Evolutionary conservation across 2,797 vertebrate species (phyloP).

Genomic region (Centroberyx gerrardi): DNA sequence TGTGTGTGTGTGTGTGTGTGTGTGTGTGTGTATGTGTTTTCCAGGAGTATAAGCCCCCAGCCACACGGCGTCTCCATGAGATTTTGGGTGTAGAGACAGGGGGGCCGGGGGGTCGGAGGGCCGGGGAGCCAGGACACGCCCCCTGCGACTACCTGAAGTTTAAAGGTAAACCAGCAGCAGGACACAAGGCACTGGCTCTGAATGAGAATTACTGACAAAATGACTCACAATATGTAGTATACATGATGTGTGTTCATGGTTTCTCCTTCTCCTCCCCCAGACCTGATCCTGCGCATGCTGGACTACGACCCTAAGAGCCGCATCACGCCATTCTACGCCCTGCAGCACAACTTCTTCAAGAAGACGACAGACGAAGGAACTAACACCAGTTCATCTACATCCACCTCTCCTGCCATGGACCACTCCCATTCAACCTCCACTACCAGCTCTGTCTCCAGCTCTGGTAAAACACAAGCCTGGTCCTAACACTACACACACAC

Average conservation of each 20-base stretch:
- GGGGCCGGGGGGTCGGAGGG: slow-evolving; percentile 92
- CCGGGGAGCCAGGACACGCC: slow-evolving; percentile 95
- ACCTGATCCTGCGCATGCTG: slow-evolving; percentile 96
- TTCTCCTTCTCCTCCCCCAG: slow-evolving; percentile 61
- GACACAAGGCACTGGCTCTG: too few relatives aligned
- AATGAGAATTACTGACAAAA: too few relatives aligned
- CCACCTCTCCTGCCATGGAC: slow-evolving; percentile 95
- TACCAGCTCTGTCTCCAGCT: slow-evolving; percentile 96
- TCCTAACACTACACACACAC: background rate
- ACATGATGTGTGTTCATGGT: background rate
- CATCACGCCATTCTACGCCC: slow-evolving; percentile 96
- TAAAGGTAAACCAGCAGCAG: slow-evolving; percentile 80
- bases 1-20: background rate
- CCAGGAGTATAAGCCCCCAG: slow-evolving; percentile 95
- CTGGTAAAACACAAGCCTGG: slow-evolving; percentile 80
- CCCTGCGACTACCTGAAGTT: slow-evolving; percentile 97
- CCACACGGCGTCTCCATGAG: slow-evolving; percentile 94
- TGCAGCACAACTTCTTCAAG: slow-evolving; percentile 98
- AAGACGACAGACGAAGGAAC: slow-evolving; percentile 96
- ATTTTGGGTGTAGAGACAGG: slow-evolving; percentile 96
- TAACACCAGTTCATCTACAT: slow-evolving; percentile 96
- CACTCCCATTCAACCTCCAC: slow-evolving; percentile 97
- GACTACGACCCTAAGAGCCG: slow-evolving; percentile 96
- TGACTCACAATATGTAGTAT: too few relatives aligned
- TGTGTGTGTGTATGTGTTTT: slow-evolving; percentile 25